Percentiles rank a stretch among this genome's conserved stretches.
Evolutionary conservation across 2,888 invertebrate genomes (phyloP).

Genomic region (Drosophila buzzatii): DNA sequence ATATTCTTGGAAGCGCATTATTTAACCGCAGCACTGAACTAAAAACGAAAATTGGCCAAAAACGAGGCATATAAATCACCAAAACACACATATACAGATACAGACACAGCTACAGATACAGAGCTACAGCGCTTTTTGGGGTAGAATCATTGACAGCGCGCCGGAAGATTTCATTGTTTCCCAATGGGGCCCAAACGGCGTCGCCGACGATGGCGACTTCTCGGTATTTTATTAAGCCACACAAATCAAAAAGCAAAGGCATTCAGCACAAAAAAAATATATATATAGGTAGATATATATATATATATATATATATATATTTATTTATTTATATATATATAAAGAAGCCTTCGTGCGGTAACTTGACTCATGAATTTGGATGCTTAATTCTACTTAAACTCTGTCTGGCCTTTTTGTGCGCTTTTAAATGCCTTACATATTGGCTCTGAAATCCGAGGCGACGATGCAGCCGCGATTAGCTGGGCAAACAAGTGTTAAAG

Average conservation of each 20-base stretch:
- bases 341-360: constrained; percentile 65
- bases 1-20: constrained; percentile 79
- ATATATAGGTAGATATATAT: neutral
- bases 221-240: constrained; percentile 82
- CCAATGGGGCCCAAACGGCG: constrained; percentile 69
- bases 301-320: constrained; percentile 15
- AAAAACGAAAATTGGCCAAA: constrained; percentile 82
- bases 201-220: constrained; percentile 63
- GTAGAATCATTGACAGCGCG: constrained; percentile 80
- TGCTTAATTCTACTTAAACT: constrained; percentile 79
- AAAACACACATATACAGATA: constrained; percentile 28
- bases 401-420: constrained; percentile 59
- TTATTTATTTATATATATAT: constrained; percentile 33
- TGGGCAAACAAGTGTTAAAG: constrained; percentile 80
- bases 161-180: constrained; percentile 81
- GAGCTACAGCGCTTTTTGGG: constrained; percentile 47
- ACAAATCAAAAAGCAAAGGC: constrained; percentile 72
- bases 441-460: constrained; percentile 55
- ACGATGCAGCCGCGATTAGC: constrained; percentile 70
- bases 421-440: constrained; percentile 64
- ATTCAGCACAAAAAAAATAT: constrained; percentile 40
- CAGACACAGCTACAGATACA: constrained; percentile 23
- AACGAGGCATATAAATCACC: constrained; percentile 79
- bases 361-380: constrained; percentile 80
- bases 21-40: constrained; percentile 73